Percentiles rank a stretch among this genome's conserved stretches.
Evolutionary conservation across 2,113 vertebrate species (phyloP).

Genomic region (Sceloporus undulatus): DNA sequence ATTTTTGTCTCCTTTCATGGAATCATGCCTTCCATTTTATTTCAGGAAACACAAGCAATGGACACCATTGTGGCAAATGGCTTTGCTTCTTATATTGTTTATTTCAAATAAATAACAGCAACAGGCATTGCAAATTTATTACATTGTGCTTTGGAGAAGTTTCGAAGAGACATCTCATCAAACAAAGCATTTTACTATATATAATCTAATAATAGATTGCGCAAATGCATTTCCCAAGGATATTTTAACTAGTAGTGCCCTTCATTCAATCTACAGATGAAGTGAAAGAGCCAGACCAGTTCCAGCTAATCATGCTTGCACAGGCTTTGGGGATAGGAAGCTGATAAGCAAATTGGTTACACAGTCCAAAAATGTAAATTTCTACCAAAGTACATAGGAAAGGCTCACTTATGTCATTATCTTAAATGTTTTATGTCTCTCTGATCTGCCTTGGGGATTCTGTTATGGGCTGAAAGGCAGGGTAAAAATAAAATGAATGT

Average conservation of each 20-base stretch:
- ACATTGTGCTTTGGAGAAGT: background rate
- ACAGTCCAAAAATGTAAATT: background rate
- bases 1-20: background rate
- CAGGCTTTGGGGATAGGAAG: background rate
- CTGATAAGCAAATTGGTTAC: background rate
- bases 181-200: background rate
- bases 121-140: background rate
- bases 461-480: background rate
- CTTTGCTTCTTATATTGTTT: no score
- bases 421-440: background rate
- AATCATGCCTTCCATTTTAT: background rate
- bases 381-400: background rate
- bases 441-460: constrained; percentile 1
- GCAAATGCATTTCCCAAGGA: background rate
- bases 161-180: background rate
- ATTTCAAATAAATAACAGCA: background rate
- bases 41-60: no score
- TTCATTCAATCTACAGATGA: background rate
- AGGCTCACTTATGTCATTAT: background rate
- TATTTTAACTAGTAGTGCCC: background rate
- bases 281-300: background rate
- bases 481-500: constrained; percentile 3
- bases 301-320: constrained; percentile 5
- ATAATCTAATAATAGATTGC: background rate
- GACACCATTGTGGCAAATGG: no score